Evolutionary conservation across 2,888 invertebrate genomes (phyloP).

Genomic region (Lamellibrachia columna): DNA sequence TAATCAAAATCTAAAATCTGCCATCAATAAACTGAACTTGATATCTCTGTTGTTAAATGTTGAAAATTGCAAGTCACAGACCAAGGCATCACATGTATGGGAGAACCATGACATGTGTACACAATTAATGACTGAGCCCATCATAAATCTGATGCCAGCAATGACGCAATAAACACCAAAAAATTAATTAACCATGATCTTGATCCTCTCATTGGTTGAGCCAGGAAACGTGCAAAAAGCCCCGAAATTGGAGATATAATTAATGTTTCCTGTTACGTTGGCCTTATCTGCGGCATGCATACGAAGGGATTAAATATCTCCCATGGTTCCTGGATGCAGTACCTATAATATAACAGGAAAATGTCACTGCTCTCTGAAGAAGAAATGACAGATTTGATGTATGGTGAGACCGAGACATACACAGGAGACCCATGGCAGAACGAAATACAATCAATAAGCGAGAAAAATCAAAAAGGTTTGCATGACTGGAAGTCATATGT

Average conservation of each 20-base stretch:
- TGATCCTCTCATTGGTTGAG: background rate
- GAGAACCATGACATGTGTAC: background rate
- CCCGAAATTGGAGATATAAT: background rate
- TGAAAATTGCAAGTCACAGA: background rate
- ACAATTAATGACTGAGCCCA: background rate
- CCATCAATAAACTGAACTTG: background rate
- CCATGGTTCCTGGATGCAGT: background rate
- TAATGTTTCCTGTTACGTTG: background rate
- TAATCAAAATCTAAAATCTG: background rate
- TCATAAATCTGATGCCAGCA: background rate
- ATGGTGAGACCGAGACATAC: background rate
- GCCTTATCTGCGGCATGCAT: background rate
- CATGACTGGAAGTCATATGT: background rate
- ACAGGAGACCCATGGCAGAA: background rate
- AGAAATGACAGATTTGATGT: background rate
- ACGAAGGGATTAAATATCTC: background rate
- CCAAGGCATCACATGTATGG: background rate
- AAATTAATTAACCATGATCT: background rate
- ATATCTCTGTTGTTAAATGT: background rate
- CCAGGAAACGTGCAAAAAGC: background rate
- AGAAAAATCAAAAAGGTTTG: conserved; percentile 11
- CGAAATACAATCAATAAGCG: background rate
- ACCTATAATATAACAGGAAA: background rate
- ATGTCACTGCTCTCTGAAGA: background rate
- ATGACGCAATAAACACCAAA: background rate